Evolutionary conservation across 1,140 invertebrate genomes (phyloP), one percentile per base, ranked within the genome.

Genomic region (Hirudo medicinalis): DNA sequence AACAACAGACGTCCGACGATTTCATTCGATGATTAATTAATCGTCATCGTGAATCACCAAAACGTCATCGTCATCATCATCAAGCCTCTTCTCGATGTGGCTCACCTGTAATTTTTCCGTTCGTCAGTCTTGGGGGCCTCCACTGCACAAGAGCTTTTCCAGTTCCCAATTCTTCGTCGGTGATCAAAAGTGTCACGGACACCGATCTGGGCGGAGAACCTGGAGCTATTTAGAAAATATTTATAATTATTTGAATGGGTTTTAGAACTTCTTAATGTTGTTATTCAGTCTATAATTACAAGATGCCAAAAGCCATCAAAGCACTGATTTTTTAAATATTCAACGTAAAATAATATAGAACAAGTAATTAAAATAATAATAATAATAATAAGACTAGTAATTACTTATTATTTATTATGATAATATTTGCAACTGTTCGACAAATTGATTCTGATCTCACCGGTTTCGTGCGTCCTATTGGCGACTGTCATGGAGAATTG

Each of bases 71-170:
- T 49, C 43, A 49, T 49, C 43, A 17, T 49, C 43, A 49, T 49
- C 43, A 49, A 11, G 43, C 15, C 13, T 49, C 13, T 17, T 15
- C 43, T 49, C 15, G 43, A 49, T 15, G 43, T 49, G 15, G 4
- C n/a, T 36, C 25, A 72, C 71, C 71, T 53, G 63, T 70, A 22
- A 73, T 60, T 43, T 70, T 68, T 40, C 68, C 72, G 36, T 73
- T 73, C 53, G 55, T 27, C 36, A 63, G 72, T 36, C 43, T 57
- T 29, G 72, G 72, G 19, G 72, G 40, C 70, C 69, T 67, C 72
- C 72, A 73, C 25, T 22, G 54, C 13, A 73, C 36, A 29, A 70
- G 53, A 53, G 25, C 54, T 13, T 19, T 70, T 49, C 54, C 40
- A n/a, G 29, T 22, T 40, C 66, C 63, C 17, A 17, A 29, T 4